A percentile compares a stretch with the other conserved stretches of the same genome.
Conservation (phyloP, 2,797 vertebrate genomes). For the Pelochelys cantorii region DNA sequence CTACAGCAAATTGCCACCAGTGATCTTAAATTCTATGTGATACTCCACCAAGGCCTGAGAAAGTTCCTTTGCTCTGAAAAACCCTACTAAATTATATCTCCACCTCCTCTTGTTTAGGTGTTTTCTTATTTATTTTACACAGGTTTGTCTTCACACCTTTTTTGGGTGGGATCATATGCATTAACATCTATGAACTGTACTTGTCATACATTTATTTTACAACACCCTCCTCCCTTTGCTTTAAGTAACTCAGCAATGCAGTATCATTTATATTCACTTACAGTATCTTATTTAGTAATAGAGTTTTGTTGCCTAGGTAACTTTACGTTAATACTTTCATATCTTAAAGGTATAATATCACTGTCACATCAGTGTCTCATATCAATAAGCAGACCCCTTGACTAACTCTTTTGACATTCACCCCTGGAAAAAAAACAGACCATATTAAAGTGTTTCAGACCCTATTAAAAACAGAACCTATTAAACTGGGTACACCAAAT, state of each 20-base stretch:
- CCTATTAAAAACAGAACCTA: too few species aligned
- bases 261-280: constrained; percentile 21
- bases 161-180: neutral
- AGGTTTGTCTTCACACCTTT: neutral
- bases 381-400: neutral
- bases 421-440: neutral
- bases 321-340: neutral
- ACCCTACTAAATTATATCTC: constrained; percentile 29
- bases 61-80: constrained; percentile 52
- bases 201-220: neutral
- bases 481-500: neutral
- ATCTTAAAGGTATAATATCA: neutral
- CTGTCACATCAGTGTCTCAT: neutral
- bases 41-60: constrained; percentile 13
- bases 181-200: constrained; percentile 3
- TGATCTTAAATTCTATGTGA: constrained; percentile 25
- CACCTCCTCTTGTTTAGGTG: neutral
- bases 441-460: neutral
- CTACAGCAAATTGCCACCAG: constrained; percentile 17
- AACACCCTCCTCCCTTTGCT: neutral
- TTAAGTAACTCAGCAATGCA: neutral
- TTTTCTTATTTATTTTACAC: constrained; percentile 33
- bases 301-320: constrained; percentile 26
- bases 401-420: neutral
- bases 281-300: constrained; percentile 30